phyloP scores from a whole-genome alignment of 2,113 vertebrate genomes.

The Halcyon senegalensis region DNA sequence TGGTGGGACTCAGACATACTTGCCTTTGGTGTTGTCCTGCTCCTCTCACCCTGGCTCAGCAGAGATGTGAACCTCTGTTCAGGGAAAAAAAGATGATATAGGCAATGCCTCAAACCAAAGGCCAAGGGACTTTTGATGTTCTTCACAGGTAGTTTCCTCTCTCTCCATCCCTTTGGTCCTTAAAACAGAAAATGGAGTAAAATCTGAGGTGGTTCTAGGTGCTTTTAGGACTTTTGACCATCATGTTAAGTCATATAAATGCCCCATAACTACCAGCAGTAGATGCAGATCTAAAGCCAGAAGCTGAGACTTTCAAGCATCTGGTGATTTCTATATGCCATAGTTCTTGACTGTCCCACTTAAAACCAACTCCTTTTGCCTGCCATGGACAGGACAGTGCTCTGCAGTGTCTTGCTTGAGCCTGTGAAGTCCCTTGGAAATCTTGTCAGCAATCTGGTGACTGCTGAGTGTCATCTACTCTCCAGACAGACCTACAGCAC shows the following conservation, averaged over 20 bases:
- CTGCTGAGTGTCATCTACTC: background rate
- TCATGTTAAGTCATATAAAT: background rate
- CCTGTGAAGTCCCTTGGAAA: background rate
- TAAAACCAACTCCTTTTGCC: background rate
- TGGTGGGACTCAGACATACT: background rate
- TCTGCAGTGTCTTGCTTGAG: background rate
- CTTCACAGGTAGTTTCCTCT: background rate
- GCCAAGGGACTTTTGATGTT: background rate
- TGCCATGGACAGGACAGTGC: fast-evolving
- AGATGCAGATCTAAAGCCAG: background rate
- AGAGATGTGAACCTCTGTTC: background rate
- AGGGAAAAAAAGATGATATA: background rate
- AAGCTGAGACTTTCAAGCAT: background rate
- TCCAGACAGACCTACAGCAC: background rate
- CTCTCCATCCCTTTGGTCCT: background rate
- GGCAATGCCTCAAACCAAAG: background rate
- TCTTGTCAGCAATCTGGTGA: background rate
- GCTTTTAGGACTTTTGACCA: background rate
- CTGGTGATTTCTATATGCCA: background rate
- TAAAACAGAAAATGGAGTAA: background rate
- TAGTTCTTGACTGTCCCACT: background rate
- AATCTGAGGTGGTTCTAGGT: background rate
- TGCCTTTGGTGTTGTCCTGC: background rate
- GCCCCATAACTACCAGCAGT: background rate
- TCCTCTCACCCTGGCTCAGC: background rate